Conservation (phyloP, 2,113 vertebrate species). For the Regulus satrapa region DNA sequence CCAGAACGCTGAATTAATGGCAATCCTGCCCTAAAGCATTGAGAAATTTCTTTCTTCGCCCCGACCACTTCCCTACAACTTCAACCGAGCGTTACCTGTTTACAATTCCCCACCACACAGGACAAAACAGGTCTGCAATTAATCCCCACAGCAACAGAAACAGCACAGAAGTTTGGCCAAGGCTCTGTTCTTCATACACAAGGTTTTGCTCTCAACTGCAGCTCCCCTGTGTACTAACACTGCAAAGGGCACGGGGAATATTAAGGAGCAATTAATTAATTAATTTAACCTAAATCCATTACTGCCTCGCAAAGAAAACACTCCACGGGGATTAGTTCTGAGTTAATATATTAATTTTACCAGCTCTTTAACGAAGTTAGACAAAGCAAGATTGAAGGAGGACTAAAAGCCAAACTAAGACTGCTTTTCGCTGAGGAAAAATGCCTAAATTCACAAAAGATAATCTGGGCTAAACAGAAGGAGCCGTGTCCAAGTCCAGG, state of each 20-base stretch:
- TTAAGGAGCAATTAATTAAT: neutral
- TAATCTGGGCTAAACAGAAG: neutral
- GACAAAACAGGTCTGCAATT: neutral
- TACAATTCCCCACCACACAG: neutral
- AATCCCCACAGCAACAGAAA: neutral
- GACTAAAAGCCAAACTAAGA: neutral
- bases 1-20: neutral
- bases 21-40: neutral
- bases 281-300: neutral
- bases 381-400: neutral
- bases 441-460: neutral
- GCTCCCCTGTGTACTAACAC: neutral
- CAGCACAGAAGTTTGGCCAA: neutral
- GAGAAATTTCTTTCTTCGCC: neutral
- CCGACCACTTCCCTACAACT: neutral
- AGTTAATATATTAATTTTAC: neutral
- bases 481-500: neutral
- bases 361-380: neutral
- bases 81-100: neutral
- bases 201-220: neutral
- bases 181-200: rapidly evolving
- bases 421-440: neutral
- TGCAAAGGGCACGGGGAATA: neutral
- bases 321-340: neutral
- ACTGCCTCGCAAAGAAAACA: neutral